Conservation (phyloP, 2,113 vertebrate species). For the Glareola pratincola region DNA sequence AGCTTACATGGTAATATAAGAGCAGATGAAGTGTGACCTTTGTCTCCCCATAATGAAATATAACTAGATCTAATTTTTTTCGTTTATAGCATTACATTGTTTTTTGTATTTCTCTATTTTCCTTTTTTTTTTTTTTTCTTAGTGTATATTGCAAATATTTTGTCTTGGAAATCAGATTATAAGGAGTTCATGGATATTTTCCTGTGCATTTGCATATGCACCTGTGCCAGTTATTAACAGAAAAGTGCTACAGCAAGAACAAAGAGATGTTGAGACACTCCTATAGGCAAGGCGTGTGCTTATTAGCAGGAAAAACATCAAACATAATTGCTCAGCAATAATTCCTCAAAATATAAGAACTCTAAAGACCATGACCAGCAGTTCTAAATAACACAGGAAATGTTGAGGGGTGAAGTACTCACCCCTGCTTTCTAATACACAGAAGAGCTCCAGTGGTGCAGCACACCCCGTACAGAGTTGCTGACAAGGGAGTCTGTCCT, state of each 20-base stretch:
- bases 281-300: fast-evolving
- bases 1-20: neutral
- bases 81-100: fast-evolving
- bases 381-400: neutral
- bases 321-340: neutral
- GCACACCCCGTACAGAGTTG: neutral
- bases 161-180: neutral
- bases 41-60: neutral
- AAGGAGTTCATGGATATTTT: neutral
- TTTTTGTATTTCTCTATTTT: neutral
- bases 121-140: neutral
- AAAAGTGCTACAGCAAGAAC: neutral
- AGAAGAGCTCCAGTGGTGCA: neutral
- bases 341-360: neutral
- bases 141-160: neutral
- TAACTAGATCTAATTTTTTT: neutral
- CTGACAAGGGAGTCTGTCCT: neutral
- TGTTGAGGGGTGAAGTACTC: neutral
- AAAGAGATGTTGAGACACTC: neutral
- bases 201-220: neutral
- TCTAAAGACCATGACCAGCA: neutral
- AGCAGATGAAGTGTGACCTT: neutral
- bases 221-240: neutral
- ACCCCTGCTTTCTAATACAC: neutral
- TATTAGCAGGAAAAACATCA: neutral